A percentile compares a stretch with the other conserved stretches of the same genome.
Conservation (phyloP, 2,888 invertebrate species). For the Xylota segnis region DNA sequence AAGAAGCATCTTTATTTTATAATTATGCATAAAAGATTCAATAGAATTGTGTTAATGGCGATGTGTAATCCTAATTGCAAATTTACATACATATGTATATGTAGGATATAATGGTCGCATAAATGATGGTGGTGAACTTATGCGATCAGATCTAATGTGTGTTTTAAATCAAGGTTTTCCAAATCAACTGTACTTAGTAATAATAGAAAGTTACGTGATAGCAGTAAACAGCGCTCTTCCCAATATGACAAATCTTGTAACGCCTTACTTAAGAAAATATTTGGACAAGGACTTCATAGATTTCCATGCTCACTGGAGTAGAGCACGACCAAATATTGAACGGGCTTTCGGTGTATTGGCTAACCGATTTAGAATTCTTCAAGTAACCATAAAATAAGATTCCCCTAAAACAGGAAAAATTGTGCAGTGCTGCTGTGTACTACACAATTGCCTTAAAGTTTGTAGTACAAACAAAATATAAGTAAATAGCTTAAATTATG, state of each 20-base stretch:
- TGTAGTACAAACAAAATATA: not conserved
- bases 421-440: slow-evolving; percentile 12
- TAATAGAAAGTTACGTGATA: slow-evolving; percentile 8
- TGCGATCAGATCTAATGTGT: not conserved
- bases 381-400: not conserved
- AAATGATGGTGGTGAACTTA: slow-evolving; percentile 19
- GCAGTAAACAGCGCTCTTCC: slow-evolving; percentile 25
- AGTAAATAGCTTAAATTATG: not conserved
- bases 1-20: slow-evolving; percentile 5
- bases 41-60: slow-evolving; percentile 16
- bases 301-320: slow-evolving; percentile 21
- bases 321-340: slow-evolving; percentile 28
- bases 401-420: not conserved
- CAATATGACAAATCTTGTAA: not conserved
- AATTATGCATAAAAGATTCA: slow-evolving; percentile 15
- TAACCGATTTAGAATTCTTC: not conserved
- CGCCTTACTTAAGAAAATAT: slow-evolving; percentile 1
- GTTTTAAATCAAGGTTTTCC: slow-evolving; percentile 7
- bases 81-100: slow-evolving; percentile 16
- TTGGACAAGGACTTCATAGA: not conserved
- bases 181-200: slow-evolving; percentile 10
- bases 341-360: slow-evolving; percentile 14
- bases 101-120: slow-evolving; percentile 21
- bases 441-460: slow-evolving; percentile 19
- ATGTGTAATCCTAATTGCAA: slow-evolving; percentile 25